Percentiles rank a stretch among this genome's conserved stretches.
These are phyloP conservation scores for Sialis fuliginosa DNA, from an alignment of 2,888 invertebrate species.

Conservation along the genomic window DNA sequence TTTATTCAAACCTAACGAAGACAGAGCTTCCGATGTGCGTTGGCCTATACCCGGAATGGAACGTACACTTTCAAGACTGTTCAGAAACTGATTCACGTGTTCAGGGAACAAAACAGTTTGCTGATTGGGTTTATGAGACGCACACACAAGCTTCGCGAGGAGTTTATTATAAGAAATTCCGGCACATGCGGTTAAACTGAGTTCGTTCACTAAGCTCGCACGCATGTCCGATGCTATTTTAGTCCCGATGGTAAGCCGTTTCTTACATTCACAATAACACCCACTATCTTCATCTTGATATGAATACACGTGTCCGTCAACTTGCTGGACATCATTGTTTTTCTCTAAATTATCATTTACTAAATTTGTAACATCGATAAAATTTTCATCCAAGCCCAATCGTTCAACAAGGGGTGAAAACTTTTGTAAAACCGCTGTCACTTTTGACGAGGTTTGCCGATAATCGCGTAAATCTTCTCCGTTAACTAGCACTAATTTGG, in stretches of 20 bases:
- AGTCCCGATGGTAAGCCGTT: constrained; percentile 48
- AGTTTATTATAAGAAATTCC: constrained; percentile 74
- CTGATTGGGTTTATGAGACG: constrained; percentile 60
- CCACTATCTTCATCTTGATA: constrained; percentile 22
- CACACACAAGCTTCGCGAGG: constrained; percentile 59
- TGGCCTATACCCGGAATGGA: constrained; percentile 62
- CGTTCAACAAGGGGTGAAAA: constrained; percentile 62
- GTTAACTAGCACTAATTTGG: constrained; percentile 53
- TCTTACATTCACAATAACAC: constrained; percentile 60
- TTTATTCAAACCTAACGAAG: constrained; percentile 43
- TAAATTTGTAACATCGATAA: constrained; percentile 56
- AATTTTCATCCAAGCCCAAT: constrained; percentile 74
- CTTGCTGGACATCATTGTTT: constrained; percentile 13
- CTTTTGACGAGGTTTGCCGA: constrained; percentile 57
- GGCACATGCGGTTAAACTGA: constrained; percentile 63
- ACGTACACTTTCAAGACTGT: constrained; percentile 38
- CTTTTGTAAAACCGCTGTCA: constrained; percentile 49
- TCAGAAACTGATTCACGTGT: constrained; percentile 44
- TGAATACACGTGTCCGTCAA: constrained; percentile 36
- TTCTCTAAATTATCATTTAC: constrained; percentile 31
- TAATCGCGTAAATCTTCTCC: constrained; percentile 74
- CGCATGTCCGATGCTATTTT: constrained; percentile 63
- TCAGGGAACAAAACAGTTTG: constrained; percentile 64
- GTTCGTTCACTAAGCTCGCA: constrained; percentile 41
- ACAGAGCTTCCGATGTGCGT: constrained; percentile 44